Evolutionary conservation across 2,888 invertebrate species (phyloP).

Genomic region (Timandra comae): DNA sequence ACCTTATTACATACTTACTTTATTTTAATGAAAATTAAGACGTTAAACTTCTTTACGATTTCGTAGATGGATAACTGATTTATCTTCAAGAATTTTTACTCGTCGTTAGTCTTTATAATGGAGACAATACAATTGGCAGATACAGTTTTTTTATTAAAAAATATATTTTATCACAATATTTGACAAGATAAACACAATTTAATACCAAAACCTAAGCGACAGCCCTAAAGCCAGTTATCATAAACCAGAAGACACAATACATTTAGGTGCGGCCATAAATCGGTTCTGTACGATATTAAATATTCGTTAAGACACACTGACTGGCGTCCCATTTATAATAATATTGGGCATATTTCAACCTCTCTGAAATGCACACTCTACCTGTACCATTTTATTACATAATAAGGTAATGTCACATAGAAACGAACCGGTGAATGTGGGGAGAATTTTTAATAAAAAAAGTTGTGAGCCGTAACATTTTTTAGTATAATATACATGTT

Average conservation of each 20-base stretch:
- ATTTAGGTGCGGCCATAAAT: constrained; percentile 48
- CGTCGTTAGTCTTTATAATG: no score
- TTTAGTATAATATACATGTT: no score
- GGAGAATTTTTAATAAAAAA: neutral
- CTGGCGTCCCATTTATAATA: constrained; percentile 59
- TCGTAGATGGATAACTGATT: no score
- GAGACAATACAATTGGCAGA: no score
- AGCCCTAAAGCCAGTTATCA: constrained; percentile 4
- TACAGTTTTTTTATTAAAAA: no score
- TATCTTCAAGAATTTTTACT: no score
- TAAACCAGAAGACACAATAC: constrained; percentile 44
- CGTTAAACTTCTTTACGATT: no score
- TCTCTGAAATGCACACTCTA: constrained; percentile 25
- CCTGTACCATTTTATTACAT: constrained; percentile 13
- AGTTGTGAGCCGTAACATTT: neutral
- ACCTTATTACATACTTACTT: no score
- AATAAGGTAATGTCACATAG: constrained; percentile 11
- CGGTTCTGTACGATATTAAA: constrained; percentile 53
- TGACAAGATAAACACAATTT: no score
- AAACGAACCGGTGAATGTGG: constrained; percentile 8
- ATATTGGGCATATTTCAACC: constrained; percentile 54
- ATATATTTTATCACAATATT: no score
- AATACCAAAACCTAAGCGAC: no score
- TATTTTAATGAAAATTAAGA: no score
- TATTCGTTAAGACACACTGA: constrained; percentile 63